Base-by-base conservation (phyloP, 2,888 invertebrate genomes). In the Volucella zonaria region DNA sequence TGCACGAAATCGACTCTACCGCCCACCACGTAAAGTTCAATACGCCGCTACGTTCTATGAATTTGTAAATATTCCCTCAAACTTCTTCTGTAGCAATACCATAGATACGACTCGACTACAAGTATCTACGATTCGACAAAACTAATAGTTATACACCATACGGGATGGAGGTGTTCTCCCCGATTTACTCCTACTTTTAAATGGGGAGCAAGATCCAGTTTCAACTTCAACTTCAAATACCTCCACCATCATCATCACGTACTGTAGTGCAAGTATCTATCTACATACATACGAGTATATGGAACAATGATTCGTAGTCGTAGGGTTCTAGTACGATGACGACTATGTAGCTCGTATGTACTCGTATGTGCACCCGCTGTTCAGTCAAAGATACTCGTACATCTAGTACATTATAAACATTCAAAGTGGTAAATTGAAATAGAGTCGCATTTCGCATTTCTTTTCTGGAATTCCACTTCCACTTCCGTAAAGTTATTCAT, bases 401-500 rank as follows among this genome's bases (percentile, higher is more conserved):
- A 31, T 31, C 31, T 31, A 31, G 38, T 64, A 64, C 47, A 61
- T 74, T 75, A 67, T 71, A 73, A 80, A 76, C 59, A 75, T 76
- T 62, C 56, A 76, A 76, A 76, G 71, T 75, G 54, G 66, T 73
- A 76, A 73, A 76, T 85, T 80, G 81, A 68, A 85, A 73, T 81
- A 68, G 49, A 76, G 71, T 68, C 62, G 80, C 62, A 59, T 77
- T 62, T 68, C 71, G 31, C 31, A 31, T 31, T 31, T 31, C 31
- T 31, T 31, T 76, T 79, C 77, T 58, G 51, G 73, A 14, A 73
- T 68, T 81, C 73, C 52, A 73, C 62, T 81, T 76, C 81, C 64
- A 77, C 61, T 85, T 85, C 73, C 81, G 58, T 77, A 68, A 58
- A 81, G 67, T 81, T 81, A 85, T 85, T 85, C 81, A 85, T 85